These are phyloP conservation scores for Meta bourneti DNA, from an alignment of 2,888 invertebrate species.

Conservation along the genomic window DNA sequence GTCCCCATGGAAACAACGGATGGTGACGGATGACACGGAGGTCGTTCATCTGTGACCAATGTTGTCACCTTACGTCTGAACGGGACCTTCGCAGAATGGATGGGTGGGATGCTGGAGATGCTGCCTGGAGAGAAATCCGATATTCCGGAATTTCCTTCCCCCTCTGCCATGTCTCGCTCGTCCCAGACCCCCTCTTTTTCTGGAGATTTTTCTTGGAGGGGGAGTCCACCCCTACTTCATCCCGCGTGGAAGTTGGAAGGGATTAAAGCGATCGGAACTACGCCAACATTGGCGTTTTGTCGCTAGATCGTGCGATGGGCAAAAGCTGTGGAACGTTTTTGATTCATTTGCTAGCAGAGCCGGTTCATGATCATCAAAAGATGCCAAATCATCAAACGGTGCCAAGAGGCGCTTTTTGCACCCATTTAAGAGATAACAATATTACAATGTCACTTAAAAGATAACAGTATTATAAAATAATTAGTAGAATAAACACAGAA, in stretches of 20 bases:
- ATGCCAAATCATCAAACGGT: too few species aligned
- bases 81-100: slow-evolving; percentile 37
- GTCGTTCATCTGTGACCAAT: slow-evolving; percentile 64
- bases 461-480: background rate
- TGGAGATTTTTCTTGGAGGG: background rate
- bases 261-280: background rate
- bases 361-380: background rate
- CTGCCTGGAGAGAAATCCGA: slow-evolving; percentile 28
- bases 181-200: background rate
- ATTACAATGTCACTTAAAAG: background rate
- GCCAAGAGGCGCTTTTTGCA: background rate
- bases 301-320: slow-evolving; percentile 2
- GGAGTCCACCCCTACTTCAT: background rate
- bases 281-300: slow-evolving; percentile 43
- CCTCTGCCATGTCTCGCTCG: background rate
- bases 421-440: background rate
- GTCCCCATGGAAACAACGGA: slow-evolving; percentile 56
- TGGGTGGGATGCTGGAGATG: slow-evolving; percentile 41
- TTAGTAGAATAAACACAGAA: background rate
- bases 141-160: slow-evolving; percentile 14
- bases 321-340: background rate
- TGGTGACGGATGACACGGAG: slow-evolving; percentile 63
- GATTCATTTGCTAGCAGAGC: background rate
- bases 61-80: slow-evolving; percentile 63
- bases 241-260: background rate